A percentile compares a stretch with the other conserved stretches of the same genome.
Conservation (phyloP, 2,113 vertebrate species). For the Brachyhypopomus occidentalis region DNA sequence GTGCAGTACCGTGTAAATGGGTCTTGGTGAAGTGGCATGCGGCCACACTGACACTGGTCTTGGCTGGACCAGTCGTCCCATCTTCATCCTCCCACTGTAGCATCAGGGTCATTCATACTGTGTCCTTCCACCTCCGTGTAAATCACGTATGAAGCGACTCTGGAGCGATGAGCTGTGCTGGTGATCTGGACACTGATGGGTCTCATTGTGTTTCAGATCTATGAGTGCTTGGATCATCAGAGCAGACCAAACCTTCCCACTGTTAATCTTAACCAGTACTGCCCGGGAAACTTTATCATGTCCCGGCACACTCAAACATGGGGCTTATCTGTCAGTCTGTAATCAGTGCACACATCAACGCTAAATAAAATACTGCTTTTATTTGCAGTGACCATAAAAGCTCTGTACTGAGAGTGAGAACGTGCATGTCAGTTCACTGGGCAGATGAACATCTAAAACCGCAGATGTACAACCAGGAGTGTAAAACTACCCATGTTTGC, state of each 20-base stretch:
- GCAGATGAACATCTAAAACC: neutral
- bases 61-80: conserved; percentile 29
- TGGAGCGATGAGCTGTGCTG: conserved; percentile 40
- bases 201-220: conserved; percentile 27
- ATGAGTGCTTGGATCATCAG: conserved; percentile 51
- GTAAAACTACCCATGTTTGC: conserved; percentile 17
- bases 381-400: too few relatives aligned
- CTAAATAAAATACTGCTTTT: neutral
- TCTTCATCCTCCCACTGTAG: conserved; percentile 16
- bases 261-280: conserved; percentile 46
- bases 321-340: neutral
- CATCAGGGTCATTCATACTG: conserved; percentile 42
- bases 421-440: neutral
- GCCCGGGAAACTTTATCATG: conserved; percentile 32
- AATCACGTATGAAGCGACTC: conserved; percentile 52
- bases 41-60: conserved; percentile 26
- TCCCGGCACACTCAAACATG: conserved; percentile 39
- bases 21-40: conserved; percentile 43
- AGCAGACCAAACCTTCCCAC: conserved; percentile 53
- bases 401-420: neutral
- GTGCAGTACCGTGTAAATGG: conserved; percentile 1
- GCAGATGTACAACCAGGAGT: neutral
- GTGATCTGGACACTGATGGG: conserved; percentile 52
- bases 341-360: neutral
- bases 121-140: conserved; percentile 54